A percentile compares a stretch with the other conserved stretches of the same genome.
Conservation (phyloP, 2,113 vertebrate genomes). For the Macrotis lagotis region DNA sequence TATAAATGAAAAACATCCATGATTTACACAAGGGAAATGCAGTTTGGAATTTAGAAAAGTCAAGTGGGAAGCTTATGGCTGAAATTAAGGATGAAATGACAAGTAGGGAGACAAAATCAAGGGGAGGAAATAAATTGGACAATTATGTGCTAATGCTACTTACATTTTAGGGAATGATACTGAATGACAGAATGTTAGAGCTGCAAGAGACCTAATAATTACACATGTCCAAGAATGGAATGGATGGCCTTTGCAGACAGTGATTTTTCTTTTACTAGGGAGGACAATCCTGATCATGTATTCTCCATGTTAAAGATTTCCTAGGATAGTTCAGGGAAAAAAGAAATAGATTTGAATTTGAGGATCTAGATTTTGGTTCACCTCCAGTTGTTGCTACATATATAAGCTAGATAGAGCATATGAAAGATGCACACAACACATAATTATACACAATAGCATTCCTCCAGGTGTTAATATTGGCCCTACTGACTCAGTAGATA, state of each 20-base stretch:
- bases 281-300: not conserved
- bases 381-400: not conserved
- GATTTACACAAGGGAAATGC: not conserved
- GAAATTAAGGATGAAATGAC: not conserved
- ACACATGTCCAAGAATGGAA: not conserved
- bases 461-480: no score
- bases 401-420: not conserved
- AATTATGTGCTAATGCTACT: not conserved
- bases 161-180: not conserved
- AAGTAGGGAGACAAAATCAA: slow-evolving; percentile 8
- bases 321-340: not conserved
- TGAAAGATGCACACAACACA: no score
- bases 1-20: slow-evolving; percentile 12
- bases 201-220: not conserved
- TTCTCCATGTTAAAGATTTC: not conserved
- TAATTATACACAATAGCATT: no score
- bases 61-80: slow-evolving; percentile 4
- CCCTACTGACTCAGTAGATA: no score
- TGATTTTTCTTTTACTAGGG: not conserved
- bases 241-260: not conserved
- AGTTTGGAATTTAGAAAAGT: slow-evolving; percentile 1
- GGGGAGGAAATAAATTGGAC: not conserved
- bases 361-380: not conserved
- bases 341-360: not conserved
- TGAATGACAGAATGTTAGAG: not conserved